These are phyloP conservation scores for Hartigia nigra DNA, from an alignment of 2,888 invertebrate species.

Conservation along the genomic window DNA sequence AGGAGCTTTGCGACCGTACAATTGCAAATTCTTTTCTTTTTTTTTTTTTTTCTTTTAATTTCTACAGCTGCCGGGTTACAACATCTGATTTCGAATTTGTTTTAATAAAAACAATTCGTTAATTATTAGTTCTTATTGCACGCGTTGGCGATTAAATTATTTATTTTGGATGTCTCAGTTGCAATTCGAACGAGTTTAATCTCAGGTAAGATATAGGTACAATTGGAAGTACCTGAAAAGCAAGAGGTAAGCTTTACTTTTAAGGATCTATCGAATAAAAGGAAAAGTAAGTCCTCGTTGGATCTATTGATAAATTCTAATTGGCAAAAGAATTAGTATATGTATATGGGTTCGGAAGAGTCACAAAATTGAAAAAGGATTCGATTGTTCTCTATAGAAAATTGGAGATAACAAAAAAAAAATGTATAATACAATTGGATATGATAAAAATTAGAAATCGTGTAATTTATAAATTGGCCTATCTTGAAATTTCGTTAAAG, in stretches of 20 bases:
- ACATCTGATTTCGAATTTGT: neutral
- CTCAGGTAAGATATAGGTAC: constrained; percentile 43
- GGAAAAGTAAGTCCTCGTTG: neutral
- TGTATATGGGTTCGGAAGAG: neutral
- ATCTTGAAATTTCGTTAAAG: neutral
- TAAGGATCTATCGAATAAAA: neutral
- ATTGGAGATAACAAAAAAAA: neutral
- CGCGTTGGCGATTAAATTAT: neutral
- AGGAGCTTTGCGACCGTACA: neutral
- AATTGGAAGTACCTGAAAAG: constrained; percentile 43
- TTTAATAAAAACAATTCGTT: neutral
- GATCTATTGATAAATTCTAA: neutral
- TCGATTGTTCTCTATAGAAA: neutral
- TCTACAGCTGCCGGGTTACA: neutral
- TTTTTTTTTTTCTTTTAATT: neutral
- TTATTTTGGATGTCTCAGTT: neutral
- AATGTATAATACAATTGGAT: neutral
- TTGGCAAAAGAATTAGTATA: neutral
- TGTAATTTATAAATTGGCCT: neutral
- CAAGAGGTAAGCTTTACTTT: constrained; percentile 26
- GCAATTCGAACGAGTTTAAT: constrained; percentile 31
- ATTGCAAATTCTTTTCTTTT: constrained; percentile 2
- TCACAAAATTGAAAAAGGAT: neutral
- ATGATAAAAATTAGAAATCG: neutral
- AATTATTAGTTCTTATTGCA: neutral